These are phyloP conservation scores for Sycobia sp. DNA, from an alignment of 1,140 invertebrate genomes.

Conservation along the genomic window DNA sequence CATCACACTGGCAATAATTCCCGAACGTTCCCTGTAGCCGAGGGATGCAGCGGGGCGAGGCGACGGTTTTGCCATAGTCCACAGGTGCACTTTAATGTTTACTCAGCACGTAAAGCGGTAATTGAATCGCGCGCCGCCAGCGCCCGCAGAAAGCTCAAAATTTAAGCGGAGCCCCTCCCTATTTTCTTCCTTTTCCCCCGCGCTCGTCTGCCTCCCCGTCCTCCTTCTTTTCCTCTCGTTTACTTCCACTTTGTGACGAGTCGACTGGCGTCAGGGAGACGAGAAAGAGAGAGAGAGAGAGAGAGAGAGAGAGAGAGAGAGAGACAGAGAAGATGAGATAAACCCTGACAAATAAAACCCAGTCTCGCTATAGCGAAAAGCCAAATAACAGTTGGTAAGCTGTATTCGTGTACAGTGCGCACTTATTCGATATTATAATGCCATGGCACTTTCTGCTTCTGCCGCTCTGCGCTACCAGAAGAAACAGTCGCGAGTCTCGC, in stretches of 20 bases:
- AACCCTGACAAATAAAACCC: neutral
- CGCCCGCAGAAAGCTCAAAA: constrained; percentile 23
- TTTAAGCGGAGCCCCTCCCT: constrained; percentile 24
- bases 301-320: neutral
- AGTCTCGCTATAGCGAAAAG: neutral
- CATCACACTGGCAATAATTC: too few species aligned
- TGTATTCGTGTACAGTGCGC: too few species aligned
- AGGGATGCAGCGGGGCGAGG: too few species aligned
- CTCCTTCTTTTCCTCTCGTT: constrained; percentile 8
- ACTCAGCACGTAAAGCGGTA: constrained; percentile 21
- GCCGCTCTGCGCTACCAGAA: too few species aligned
- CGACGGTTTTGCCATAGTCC: too few species aligned
- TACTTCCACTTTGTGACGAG: constrained; percentile 11
- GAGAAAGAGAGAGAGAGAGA: neutral
- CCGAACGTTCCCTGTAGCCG: too few species aligned
- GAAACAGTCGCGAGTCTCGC: too few species aligned
- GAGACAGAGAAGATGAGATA: too few species aligned
- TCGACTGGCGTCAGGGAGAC: too few species aligned
- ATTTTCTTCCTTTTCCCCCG: constrained; percentile 13
- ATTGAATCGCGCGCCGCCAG: constrained; percentile 7
- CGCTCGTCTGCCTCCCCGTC: neutral
- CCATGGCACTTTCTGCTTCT: too few species aligned
- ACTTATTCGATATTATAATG: too few species aligned
- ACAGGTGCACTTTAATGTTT: constrained; percentile 22
- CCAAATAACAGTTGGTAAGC: too few species aligned